Conservation (phyloP, 2,113 vertebrate genomes). For the Pelmatolapia mariae region DNA sequence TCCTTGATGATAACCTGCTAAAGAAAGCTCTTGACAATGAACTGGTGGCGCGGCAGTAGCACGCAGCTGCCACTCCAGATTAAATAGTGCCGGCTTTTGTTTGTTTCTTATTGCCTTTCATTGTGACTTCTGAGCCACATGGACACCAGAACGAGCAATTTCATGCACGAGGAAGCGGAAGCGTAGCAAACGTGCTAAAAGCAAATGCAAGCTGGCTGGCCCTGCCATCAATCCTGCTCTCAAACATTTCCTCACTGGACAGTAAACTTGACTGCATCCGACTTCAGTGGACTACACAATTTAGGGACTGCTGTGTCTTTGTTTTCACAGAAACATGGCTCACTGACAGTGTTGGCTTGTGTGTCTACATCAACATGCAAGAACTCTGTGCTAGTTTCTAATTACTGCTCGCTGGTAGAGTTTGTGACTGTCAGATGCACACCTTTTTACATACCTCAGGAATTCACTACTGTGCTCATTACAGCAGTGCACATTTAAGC, state of each 20-base stretch:
- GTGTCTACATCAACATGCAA: not conserved
- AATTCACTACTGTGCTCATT: not conserved
- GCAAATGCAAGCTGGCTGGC: not conserved
- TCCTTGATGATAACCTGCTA: not conserved
- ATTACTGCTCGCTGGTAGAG: not conserved
- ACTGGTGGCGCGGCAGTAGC: not conserved
- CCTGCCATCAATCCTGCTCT: not conserved
- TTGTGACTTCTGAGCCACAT: not conserved
- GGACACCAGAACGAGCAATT: not conserved
- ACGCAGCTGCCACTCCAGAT: not conserved
- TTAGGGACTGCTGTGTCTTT: not conserved
- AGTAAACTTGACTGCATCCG: not conserved
- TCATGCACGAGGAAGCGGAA: not conserved
- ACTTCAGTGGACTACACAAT: not conserved
- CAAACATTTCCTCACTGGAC: not conserved
- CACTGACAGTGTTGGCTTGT: not conserved
- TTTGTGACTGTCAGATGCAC: not conserved
- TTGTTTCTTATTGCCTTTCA: not conserved
- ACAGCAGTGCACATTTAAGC: not conserved
- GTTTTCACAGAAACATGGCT: not conserved
- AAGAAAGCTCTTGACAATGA: not conserved
- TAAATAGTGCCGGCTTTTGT: not conserved
- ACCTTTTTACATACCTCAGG: not conserved
- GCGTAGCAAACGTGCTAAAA: not conserved
- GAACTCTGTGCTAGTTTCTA: not conserved